These are phyloP conservation scores for Aphrocallistes beatrix DNA, from an alignment of 37 sponge, comb jelly and placozoan species.

Conservation along the genomic window DNA sequence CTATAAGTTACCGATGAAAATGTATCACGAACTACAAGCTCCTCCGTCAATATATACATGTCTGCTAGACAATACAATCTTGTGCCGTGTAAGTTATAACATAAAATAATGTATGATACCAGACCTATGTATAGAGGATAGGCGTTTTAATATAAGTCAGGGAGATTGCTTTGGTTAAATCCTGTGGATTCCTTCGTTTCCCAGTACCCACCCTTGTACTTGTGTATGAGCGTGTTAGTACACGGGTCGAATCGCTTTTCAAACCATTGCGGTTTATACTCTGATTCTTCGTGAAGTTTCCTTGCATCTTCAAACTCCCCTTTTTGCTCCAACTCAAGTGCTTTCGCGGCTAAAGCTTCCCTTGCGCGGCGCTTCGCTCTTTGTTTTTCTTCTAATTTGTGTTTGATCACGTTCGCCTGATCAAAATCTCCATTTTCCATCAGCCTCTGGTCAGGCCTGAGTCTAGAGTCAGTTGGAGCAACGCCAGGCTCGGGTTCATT, in stretches of 20 bases:
- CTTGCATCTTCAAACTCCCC: constrained; percentile 56
- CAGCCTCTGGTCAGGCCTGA: constrained; percentile 72
- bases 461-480: constrained; percentile 77
- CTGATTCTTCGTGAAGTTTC: constrained; percentile 42
- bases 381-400: constrained; percentile 82
- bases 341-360: constrained; percentile 49
- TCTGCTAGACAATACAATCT: not conserved
- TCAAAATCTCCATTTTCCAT: constrained; percentile 83
- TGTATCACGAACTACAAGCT: not conserved
- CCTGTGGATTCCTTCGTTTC: constrained; percentile 48
- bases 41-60: not conserved
- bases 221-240: constrained; percentile 53
- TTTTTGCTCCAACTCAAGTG: constrained; percentile 49
- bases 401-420: constrained; percentile 57
- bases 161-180: constrained; percentile 8
- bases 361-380: constrained; percentile 67
- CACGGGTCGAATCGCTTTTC: constrained; percentile 57
- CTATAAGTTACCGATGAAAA: not conserved
- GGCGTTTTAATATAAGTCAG: constrained; percentile 20
- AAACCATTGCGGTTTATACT: constrained; percentile 65
- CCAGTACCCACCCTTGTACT: constrained; percentile 89
- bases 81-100: not conserved
- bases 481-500: constrained; percentile 84
- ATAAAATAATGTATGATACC: not conserved
- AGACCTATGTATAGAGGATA: not conserved